phyloP scores from a whole-genome alignment of 2,113 vertebrate species.

The Xenopus borealis region DNA sequence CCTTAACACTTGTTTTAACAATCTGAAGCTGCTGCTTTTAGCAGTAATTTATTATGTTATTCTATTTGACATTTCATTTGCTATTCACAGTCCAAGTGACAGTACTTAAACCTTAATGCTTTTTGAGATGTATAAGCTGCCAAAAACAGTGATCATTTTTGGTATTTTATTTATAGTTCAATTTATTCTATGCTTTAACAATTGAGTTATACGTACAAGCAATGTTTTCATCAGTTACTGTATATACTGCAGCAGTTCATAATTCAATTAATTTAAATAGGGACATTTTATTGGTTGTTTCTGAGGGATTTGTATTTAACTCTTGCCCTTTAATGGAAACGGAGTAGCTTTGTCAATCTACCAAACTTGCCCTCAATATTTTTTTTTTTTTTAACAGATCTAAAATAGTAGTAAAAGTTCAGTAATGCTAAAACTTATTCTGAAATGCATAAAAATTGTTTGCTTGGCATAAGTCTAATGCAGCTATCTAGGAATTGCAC shows the following conservation, averaged over 20 bases:
- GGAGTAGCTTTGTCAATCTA: no score
- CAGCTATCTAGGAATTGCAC: no score
- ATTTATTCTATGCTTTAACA: constrained; percentile 40
- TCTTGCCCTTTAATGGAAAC: neutral
- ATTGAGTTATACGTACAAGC: constrained; percentile 46
- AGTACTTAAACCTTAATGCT: constrained; percentile 42
- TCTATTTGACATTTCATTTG: constrained; percentile 39
- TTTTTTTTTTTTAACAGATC: no score
- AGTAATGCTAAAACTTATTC: no score
- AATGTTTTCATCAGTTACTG: constrained; percentile 38
- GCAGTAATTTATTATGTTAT: constrained; percentile 42
- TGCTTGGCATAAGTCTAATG: no score
- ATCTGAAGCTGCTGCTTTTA: no score
- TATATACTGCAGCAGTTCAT: constrained; percentile 14
- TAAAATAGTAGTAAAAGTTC: no score
- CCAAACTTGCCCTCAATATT: no score
- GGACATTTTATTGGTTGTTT: constrained; percentile 37
- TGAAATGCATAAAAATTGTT: no score
- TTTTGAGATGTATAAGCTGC: constrained; percentile 42
- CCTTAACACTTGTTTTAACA: no score
- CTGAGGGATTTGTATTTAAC: constrained; percentile 13
- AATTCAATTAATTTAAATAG: constrained; percentile 38
- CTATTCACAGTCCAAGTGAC: constrained; percentile 37
- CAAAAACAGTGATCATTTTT: constrained; percentile 43
- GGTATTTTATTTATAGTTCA: constrained; percentile 45